phyloP scores from a whole-genome alignment of 2,888 invertebrate species.

The Pachydiplax longipennis region DNA sequence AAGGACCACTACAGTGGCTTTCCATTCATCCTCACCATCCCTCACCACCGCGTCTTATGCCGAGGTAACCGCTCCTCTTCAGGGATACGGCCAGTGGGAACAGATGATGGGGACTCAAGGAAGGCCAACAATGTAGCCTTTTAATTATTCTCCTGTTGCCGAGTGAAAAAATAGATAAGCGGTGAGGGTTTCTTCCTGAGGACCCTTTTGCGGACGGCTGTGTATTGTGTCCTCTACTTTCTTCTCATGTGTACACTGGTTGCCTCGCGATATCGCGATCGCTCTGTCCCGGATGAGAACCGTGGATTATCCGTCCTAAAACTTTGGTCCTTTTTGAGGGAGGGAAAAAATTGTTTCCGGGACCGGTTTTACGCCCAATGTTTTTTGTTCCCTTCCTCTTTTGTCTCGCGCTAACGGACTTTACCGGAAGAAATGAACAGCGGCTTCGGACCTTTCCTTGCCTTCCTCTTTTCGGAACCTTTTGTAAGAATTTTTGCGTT shows the following conservation, averaged over 20 bases:
- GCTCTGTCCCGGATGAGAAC: neutral
- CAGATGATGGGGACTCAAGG: neutral
- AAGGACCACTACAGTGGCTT: neutral
- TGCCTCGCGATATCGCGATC: neutral
- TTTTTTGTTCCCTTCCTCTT: neutral
- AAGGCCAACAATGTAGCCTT: neutral
- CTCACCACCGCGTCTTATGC: neutral
- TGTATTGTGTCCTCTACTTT: neutral
- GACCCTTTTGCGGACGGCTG: neutral
- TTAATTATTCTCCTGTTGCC: neutral
- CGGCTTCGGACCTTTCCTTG: neutral
- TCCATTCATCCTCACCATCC: neutral
- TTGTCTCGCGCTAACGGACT: neutral
- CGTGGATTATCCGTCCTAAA: slow-evolving; percentile 24
- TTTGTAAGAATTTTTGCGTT: neutral
- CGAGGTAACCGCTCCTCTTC: neutral
- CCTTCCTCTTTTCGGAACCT: neutral
- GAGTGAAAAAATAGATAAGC: neutral
- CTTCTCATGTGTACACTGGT: neutral
- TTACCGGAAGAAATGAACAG: neutral
- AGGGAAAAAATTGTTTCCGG: slow-evolving; percentile 21
- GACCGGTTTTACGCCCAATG: slow-evolving; percentile 9
- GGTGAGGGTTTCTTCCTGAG: neutral
- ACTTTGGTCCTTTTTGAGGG: neutral
- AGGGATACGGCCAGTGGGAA: neutral